Base-by-base conservation (phyloP, 2,888 invertebrate species). In the Augochlorella aurata region DNA sequence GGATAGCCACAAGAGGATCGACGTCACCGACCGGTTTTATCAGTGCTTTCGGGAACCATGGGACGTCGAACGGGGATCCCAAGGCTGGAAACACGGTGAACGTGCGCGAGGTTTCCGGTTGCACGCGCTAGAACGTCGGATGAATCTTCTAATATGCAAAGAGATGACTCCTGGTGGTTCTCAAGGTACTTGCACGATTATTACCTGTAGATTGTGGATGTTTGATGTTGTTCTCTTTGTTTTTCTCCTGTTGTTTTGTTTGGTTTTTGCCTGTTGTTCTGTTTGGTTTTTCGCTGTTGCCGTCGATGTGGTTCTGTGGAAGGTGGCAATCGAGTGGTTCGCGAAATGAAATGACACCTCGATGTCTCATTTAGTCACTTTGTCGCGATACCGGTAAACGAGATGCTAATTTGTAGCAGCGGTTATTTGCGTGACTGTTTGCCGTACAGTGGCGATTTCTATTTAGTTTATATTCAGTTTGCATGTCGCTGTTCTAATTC, bases 121-220 rank as follows among this genome's bases (percentile, higher is more conserved):
- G 61, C 54, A 75, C 24, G 61, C 72, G 77, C 71, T 81, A 45
- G n/a, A 52, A n/a, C 29, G 47, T 63, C 75, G 65, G 79, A 85
- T 82, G 88, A 88, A 83, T 79, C 54, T 72, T 58, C 76, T 85
- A 88, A 86, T 89, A 89, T 89, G 89, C 88, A 70, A 82, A 89
- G 85, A 82, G 69, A 89, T 89, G 89, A 81, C 82, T 72, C 74
- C 78, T 71, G 66, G 61, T 72, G 75, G 71, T 85, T 50, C 67
- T 61, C 74, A 77, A 88, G 88, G 88, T 89, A 77, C 16, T 38
- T 63, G 14, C n/a, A 10, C 38, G 29, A 21, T 58, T 24, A 5
- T 61, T 61, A 61, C 1, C 24, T 7, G 9, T 29, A 7, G 16
- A 29, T 29, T 29, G 18, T 5, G 58, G 24, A 8, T 61, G 58